Conservation (phyloP, 2,888 invertebrate genomes). For the Spatulosminthurus flaviceps region DNA sequence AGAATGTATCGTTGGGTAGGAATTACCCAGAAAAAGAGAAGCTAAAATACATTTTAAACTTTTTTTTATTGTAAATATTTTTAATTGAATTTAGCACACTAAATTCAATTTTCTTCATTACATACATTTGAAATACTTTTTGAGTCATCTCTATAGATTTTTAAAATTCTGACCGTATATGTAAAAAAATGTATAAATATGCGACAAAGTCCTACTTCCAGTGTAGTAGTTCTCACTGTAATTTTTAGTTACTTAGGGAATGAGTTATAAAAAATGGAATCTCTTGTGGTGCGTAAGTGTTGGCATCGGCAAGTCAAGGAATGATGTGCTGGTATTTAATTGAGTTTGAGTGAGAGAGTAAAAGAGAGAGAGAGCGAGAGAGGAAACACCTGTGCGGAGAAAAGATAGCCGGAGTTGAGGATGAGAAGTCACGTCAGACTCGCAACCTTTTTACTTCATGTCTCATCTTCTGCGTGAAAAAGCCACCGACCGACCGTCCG, state of each 20-base stretch:
- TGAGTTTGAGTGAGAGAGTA: slow-evolving; percentile 40
- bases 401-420: slow-evolving; percentile 42
- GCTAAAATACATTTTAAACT: too few species aligned
- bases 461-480: slow-evolving; percentile 29
- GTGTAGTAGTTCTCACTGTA: too few species aligned
- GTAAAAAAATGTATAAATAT: too few species aligned
- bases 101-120: too few species aligned
- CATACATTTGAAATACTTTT: too few species aligned
- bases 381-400: slow-evolving; percentile 44
- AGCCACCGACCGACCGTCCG: slow-evolving; percentile 33
- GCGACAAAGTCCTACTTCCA: too few species aligned
- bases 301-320: slow-evolving; percentile 30
- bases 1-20: too few species aligned
- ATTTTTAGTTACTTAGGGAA: not conserved
- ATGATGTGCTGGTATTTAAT: slow-evolving; percentile 45
- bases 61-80: too few species aligned
- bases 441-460: slow-evolving; percentile 30
- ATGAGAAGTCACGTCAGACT: slow-evolving; percentile 44
- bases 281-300: slow-evolving; percentile 1
- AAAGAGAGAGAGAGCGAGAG: slow-evolving; percentile 20
- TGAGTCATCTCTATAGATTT: too few species aligned
- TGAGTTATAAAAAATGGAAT: not conserved
- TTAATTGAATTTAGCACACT: too few species aligned
- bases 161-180: too few species aligned
- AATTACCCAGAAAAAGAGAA: too few species aligned